Evolutionary conservation across 2,797 vertebrate species (phyloP), one percentile per base, ranked within the genome.

Genomic region (Enteromius afrohamiltoni): DNA sequence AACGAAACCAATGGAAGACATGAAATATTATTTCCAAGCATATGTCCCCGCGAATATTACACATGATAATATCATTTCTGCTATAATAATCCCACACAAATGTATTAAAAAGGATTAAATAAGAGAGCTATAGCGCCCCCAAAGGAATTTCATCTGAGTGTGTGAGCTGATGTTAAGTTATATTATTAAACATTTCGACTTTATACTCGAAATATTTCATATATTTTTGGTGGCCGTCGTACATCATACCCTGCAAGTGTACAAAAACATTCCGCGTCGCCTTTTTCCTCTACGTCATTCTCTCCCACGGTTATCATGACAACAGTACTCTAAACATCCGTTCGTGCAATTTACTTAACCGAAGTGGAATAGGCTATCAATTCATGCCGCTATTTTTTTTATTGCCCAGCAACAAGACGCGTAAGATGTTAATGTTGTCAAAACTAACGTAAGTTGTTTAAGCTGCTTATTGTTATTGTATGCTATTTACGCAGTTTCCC

Each of bases 261-360:
- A 58, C 10, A 58, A 23, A 23, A 58, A n/a, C n/a, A 58, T 3
- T 9, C 26, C 70, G 26, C 69, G 2, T 67, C 2, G 9, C 65
- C 88, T 82, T 6, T 80, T 80, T 55, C 71, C 1, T 0, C 9
- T 0, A 89, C 91, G 92, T 92, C 92, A 94, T 88, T 55, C 4
- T 42, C 29, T 42, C 11, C 37, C 49, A 40, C 6, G 65, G 93
- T 94, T 91, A 82, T 83, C 90, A 90, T 90, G 91, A 70, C 89
- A 89, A 94, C 94, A 9, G 70, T 49, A 83, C 88, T 40, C 16
- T 62, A 53, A 77, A 77, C 79, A 75, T 23, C 42, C 31, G 40
- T 9, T 42, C 42, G 2, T 64, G 34, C 11, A 6, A 6, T 65
- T 45, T 51, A 45, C 29, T 49, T 40, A 1, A 23, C 14, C 11